Conservation (phyloP, 2,888 invertebrate genomes). For the Dicyrtomina minuta region DNA sequence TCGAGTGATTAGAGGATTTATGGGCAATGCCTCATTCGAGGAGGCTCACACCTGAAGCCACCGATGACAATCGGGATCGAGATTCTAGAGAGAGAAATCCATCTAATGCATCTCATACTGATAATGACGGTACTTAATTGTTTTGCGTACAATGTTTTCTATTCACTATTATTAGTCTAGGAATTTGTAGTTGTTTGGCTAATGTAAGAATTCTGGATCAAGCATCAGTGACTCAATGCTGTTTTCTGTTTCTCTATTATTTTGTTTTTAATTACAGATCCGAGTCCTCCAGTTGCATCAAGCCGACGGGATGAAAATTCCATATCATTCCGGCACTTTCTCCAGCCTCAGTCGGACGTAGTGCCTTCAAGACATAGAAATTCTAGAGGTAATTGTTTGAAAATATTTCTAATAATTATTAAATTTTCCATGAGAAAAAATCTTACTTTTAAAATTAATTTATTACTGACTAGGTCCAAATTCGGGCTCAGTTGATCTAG, state of each 20-base stretch:
- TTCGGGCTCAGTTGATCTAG: conserved; percentile 47
- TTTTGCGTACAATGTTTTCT: conserved; percentile 1
- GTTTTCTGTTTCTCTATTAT: background rate
- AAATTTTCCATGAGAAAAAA: background rate
- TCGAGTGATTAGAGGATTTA: too few species aligned
- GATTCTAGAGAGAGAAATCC: conserved; percentile 12
- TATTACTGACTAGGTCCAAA: background rate
- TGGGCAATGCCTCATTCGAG: conserved; percentile 46
- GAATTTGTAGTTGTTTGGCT: too few species aligned
- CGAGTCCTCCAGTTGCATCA: conserved; percentile 57
- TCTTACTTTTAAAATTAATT: too few species aligned
- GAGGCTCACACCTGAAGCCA: conserved; percentile 37
- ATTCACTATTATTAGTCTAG: too few species aligned
- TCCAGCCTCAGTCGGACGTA: conserved; percentile 56
- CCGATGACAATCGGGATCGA: conserved; percentile 33
- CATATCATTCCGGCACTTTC: conserved; percentile 82
- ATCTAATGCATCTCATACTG: background rate
- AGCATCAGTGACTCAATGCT: background rate
- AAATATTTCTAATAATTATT: too few species aligned
- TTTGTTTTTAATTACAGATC: conserved; percentile 11
- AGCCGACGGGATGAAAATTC: conserved; percentile 71
- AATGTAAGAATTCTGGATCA: background rate
- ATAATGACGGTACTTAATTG: background rate
- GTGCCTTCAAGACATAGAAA: conserved; percentile 45
- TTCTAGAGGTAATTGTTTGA: conserved; percentile 36